These are phyloP conservation scores for Lymantria dispar DNA, from an alignment of 2,888 invertebrate genomes.

Conservation along the genomic window DNA sequence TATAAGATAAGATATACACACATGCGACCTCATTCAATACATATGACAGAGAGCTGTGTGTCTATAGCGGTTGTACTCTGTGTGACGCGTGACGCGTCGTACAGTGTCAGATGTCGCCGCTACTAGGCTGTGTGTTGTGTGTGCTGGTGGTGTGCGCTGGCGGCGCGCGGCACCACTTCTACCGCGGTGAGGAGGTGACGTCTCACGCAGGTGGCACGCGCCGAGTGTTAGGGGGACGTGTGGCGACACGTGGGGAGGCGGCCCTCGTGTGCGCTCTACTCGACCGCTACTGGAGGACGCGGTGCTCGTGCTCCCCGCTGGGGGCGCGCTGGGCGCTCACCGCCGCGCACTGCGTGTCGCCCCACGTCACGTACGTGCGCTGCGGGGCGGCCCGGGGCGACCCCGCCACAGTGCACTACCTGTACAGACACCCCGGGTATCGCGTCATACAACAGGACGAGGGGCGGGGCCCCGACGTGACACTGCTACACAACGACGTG, in stretches of 20 bases:
- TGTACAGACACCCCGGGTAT: conserved; percentile 63
- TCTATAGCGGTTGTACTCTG: not conserved
- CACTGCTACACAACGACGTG: conserved; percentile 65
- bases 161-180: conserved; percentile 39
- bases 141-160: conserved; percentile 5
- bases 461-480: conserved; percentile 59
- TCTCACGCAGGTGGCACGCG: conserved; percentile 27
- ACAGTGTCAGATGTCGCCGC: not conserved
- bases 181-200: conserved; percentile 30
- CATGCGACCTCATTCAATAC: too few species aligned
- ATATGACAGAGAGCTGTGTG: too few species aligned
- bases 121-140: not conserved
- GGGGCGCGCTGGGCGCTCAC: conserved; percentile 63
- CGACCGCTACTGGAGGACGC: conserved; percentile 54
- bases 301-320: conserved; percentile 59
- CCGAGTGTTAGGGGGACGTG: conserved; percentile 60
- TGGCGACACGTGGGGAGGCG: conserved; percentile 36
- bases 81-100: not conserved
- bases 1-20: too few species aligned
- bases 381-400: conserved; percentile 54
- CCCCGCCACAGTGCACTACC: conserved; percentile 43
- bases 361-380: conserved; percentile 53
- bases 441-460: conserved; percentile 51
- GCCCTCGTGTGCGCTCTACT: conserved; percentile 54
- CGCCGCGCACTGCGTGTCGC: conserved; percentile 65